Conservation (phyloP, 2,797 vertebrate genomes). For the Cygnus olor region DNA sequence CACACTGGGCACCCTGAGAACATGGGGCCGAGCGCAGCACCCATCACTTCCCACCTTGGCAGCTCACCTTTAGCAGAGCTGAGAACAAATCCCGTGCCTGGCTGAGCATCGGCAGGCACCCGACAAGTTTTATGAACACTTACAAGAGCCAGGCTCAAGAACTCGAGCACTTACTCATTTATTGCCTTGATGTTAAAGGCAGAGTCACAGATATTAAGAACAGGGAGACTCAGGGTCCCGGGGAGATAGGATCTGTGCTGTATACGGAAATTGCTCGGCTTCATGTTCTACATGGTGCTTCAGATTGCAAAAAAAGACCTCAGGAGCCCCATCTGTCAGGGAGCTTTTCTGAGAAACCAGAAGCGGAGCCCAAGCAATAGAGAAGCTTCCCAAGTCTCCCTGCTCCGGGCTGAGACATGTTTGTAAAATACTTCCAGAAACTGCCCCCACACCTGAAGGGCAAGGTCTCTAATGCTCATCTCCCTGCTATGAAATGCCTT, state of each 20-base stretch:
- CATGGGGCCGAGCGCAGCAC: not conserved
- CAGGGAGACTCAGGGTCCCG: not conserved
- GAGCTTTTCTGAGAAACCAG: not conserved
- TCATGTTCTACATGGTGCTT: not conserved
- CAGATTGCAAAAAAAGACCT: not conserved
- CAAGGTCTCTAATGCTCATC: not conserved
- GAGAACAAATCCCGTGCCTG: not conserved
- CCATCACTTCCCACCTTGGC: slow-evolving; percentile 1
- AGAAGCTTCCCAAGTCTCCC: not conserved
- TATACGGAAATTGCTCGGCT: not conserved
- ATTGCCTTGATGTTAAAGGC: slow-evolving; percentile 53
- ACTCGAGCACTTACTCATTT: slow-evolving; percentile 11
- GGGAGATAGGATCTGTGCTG: not conserved
- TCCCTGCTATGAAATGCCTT: not conserved
- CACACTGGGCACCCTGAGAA: not conserved
- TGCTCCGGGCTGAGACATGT: not conserved
- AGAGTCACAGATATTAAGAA: not conserved
- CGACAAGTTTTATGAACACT: not conserved
- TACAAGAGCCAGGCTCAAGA: slow-evolving; percentile 28
- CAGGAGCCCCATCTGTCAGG: not conserved
- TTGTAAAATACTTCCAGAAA: slow-evolving; percentile 22
- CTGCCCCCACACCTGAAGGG: not conserved
- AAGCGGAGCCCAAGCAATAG: not conserved
- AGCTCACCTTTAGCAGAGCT: slow-evolving; percentile 1
- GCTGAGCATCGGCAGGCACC: slow-evolving; percentile 2